phyloP scores from a whole-genome alignment of 2,113 vertebrate species.

The Daphoenositta chrysoptera region DNA sequence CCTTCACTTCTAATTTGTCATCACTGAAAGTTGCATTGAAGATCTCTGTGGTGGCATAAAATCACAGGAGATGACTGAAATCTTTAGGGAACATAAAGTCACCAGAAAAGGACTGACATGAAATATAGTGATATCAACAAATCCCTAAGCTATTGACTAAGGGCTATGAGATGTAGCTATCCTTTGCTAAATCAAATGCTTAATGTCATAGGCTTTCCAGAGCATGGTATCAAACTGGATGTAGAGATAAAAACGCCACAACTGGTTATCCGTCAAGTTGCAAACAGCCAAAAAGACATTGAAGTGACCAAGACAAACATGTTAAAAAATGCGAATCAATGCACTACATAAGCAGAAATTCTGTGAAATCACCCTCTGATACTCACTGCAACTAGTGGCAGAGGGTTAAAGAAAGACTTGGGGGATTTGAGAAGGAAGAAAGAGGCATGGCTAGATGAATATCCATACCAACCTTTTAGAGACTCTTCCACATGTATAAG shows the following conservation, averaged over 20 bases:
- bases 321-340: background rate
- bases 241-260: background rate
- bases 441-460: background rate
- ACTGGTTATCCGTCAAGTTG: background rate
- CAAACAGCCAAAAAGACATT: background rate
- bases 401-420: background rate
- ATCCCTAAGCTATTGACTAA: background rate
- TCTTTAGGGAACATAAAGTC: background rate
- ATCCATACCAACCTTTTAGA: background rate
- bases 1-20: background rate
- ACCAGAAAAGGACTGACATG: background rate
- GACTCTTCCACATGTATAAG: background rate
- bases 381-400: background rate
- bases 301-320: background rate
- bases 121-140: background rate
- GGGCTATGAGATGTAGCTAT: background rate
- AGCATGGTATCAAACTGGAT: background rate
- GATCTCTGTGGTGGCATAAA: background rate
- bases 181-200: background rate
- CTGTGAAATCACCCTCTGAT: background rate
- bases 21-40: background rate
- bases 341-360: background rate
- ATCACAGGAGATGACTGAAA: background rate
- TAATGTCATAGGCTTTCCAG: background rate
- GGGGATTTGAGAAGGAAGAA: background rate